Conservation (phyloP, 2,888 invertebrate genomes). For the Choristoneura rosaceana region DNA sequence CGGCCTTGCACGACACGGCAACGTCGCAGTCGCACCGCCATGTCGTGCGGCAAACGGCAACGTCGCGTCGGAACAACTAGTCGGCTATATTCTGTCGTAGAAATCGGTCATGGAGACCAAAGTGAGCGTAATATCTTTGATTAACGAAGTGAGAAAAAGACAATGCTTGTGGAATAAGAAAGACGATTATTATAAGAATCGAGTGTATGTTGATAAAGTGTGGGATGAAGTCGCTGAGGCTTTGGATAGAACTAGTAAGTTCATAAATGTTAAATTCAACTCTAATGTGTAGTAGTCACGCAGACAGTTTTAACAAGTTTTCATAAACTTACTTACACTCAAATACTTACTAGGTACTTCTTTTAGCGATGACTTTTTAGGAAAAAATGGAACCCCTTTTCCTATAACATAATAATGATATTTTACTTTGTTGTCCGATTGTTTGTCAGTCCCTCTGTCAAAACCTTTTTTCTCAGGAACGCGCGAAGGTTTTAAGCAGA, state of each 20-base stretch:
- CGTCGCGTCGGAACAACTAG: conserved; percentile 31
- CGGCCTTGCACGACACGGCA: conserved; percentile 40
- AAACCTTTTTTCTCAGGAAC: too few relatives aligned
- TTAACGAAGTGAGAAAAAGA: conserved; percentile 22
- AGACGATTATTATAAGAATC: conserved; percentile 34
- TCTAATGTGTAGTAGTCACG: too few relatives aligned
- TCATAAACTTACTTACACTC: too few relatives aligned
- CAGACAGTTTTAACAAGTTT: too few relatives aligned
- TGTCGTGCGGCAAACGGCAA: conserved; percentile 28
- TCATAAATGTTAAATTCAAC: background rate
- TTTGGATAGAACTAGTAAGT: conserved; percentile 31
- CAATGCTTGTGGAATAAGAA: conserved; percentile 30
- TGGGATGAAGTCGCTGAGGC: conserved; percentile 34
- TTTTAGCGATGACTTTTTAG: too few relatives aligned
- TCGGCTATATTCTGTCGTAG: conserved; percentile 22
- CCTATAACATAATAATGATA: too few relatives aligned
- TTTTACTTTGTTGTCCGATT: too few relatives aligned
- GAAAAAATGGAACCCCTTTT: too few relatives aligned
- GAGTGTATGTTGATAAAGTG: conserved; percentile 16
- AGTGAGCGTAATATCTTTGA: conserved; percentile 14
- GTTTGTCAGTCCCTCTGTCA: too few relatives aligned
- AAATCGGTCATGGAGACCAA: conserved; percentile 25
- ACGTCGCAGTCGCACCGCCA: conserved; percentile 30
- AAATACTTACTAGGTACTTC: too few relatives aligned
- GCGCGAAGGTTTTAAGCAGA: too few relatives aligned